Percentiles rank a stretch among this genome's conserved stretches.
Evolutionary conservation across 1,140 invertebrate genomes (phyloP).

Genomic region (Hetaerina americana): DNA sequence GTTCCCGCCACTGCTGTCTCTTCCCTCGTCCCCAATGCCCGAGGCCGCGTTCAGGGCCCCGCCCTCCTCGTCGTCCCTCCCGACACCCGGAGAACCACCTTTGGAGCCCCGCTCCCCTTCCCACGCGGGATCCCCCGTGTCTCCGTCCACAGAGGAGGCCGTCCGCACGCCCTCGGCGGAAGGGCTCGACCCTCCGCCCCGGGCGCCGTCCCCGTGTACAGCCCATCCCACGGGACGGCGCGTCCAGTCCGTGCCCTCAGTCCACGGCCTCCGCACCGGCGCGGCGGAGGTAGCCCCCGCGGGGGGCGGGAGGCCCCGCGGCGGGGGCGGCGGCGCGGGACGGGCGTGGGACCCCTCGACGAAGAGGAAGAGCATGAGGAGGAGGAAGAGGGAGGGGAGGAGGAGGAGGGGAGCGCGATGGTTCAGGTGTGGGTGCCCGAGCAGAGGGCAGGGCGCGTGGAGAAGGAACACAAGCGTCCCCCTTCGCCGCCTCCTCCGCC

Average conservation of each 20-base stretch:
- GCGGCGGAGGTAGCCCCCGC: too few species aligned
- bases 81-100: background rate
- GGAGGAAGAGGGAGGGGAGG: background rate
- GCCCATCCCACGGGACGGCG: background rate
- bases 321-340: background rate
- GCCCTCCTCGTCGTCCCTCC: background rate
- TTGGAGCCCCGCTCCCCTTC: background rate
- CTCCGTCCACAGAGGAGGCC: too few species aligned
- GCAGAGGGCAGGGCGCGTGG: background rate
- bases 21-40: background rate
- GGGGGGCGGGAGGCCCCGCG: background rate
- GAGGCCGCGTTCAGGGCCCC: background rate
- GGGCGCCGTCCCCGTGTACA: too few species aligned
- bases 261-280: too few species aligned
- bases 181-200: too few species aligned
- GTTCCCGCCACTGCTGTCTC: background rate
- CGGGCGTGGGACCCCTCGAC: background rate
- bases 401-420: background rate
- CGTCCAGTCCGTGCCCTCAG: too few species aligned
- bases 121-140: background rate
- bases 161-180: background rate
- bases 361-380: background rate
- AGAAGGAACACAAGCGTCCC: background rate
- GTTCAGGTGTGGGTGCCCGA: background rate
- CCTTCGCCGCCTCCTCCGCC: background rate